phyloP scores from a whole-genome alignment of 2,888 invertebrate species.

The Amphipyra tragopoginis region DNA sequence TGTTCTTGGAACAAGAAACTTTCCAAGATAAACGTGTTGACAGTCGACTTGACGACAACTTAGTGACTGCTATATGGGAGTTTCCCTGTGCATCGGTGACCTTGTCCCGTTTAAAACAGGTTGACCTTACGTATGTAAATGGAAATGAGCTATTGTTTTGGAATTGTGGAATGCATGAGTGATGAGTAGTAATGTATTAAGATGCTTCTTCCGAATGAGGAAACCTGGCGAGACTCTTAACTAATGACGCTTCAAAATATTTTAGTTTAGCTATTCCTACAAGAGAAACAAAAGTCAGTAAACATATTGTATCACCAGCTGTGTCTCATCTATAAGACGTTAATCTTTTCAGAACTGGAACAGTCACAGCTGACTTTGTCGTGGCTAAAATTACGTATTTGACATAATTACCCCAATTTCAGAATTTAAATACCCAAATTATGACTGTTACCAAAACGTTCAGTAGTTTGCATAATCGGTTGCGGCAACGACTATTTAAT shows the following conservation, averaged over 20 bases:
- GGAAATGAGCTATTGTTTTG: conserved; percentile 52
- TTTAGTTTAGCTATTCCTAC: not conserved
- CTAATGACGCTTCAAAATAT: not conserved
- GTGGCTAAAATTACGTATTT: not conserved
- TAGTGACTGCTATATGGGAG: conserved; percentile 28
- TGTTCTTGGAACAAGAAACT: conserved; percentile 37
- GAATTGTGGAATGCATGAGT: conserved; percentile 44
- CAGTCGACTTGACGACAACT: conserved; percentile 30
- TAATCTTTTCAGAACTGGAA: not conserved
- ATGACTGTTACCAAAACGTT: conserved; percentile 12
- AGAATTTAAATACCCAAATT: conserved; percentile 10
- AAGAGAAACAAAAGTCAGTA: not conserved
- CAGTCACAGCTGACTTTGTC: not conserved
- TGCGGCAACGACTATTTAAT: conserved; percentile 1
- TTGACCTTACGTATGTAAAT: conserved; percentile 49
- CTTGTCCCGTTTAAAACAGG: conserved; percentile 49
- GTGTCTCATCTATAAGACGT: not conserved
- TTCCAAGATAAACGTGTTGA: conserved; percentile 34
- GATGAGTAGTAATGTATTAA: conserved; percentile 39
- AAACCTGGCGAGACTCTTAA: conserved; percentile 8
- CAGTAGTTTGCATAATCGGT: conserved; percentile 30
- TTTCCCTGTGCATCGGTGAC: conserved; percentile 38
- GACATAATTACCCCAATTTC: not conserved
- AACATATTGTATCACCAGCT: conserved; percentile 2
- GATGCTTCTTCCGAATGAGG: conserved; percentile 22